Evolutionary conservation across 2,888 invertebrate species (phyloP).

Genomic region (Alloscopus bannaensis): DNA sequence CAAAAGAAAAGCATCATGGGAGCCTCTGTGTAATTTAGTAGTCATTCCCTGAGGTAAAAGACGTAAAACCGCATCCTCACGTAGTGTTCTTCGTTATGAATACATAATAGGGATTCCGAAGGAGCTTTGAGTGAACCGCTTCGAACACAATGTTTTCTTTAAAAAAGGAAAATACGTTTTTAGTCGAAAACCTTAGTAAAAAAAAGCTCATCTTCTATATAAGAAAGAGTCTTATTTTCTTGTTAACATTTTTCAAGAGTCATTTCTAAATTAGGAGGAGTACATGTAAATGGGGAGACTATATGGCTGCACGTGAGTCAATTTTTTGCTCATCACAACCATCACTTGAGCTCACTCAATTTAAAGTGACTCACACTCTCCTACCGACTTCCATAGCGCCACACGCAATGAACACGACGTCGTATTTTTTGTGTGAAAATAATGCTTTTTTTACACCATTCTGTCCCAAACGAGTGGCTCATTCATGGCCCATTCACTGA

Average conservation of each 20-base stretch:
- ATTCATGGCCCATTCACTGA: neutral
- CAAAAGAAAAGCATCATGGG: constrained; percentile 1
- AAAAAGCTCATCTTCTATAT: constrained; percentile 9
- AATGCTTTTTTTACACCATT: constrained; percentile 56
- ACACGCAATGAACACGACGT: constrained; percentile 10
- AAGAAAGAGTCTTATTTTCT: constrained; percentile 6
- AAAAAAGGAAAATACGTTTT: neutral
- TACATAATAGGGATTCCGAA: constrained; percentile 53
- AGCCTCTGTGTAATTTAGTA: constrained; percentile 49
- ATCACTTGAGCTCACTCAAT: constrained; percentile 48
- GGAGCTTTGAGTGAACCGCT: constrained; percentile 18
- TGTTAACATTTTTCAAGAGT: constrained; percentile 27
- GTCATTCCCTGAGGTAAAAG: constrained; percentile 39
- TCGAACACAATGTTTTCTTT: neutral
- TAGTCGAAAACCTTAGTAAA: neutral
- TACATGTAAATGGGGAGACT: constrained; percentile 18
- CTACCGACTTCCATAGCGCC: no score
- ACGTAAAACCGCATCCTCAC: constrained; percentile 59
- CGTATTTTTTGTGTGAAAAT: constrained; percentile 49
- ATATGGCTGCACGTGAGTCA: neutral
- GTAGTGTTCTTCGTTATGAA: constrained; percentile 55
- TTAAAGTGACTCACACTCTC: no score
- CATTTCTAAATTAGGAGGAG: constrained; percentile 55
- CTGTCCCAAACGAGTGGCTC: constrained; percentile 40
- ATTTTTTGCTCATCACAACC: constrained; percentile 33